A percentile compares a stretch with the other conserved stretches of the same genome.
These are phyloP conservation scores for Melanocharis versteri DNA, from an alignment of 2,113 vertebrate genomes.

Conservation along the genomic window DNA sequence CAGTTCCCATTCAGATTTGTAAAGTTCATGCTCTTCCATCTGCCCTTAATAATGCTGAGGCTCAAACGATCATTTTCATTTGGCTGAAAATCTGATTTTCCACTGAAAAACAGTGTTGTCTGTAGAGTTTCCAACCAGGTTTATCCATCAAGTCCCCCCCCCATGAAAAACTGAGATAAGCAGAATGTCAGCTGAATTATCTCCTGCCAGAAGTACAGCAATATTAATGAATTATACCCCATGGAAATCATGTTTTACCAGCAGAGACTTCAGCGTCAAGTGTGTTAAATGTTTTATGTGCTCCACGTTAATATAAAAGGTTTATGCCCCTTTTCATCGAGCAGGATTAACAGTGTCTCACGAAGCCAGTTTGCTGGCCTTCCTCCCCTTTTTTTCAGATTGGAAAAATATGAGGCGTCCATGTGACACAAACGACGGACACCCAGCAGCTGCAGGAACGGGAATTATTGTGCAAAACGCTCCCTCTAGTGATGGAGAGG, in stretches of 20 bases:
- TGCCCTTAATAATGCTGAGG: not conserved
- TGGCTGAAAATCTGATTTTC: not conserved
- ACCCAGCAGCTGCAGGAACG: not conserved
- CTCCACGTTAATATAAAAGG: not conserved
- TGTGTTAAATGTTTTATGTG: not conserved
- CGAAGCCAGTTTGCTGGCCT: not conserved
- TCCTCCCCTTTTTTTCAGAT: not conserved
- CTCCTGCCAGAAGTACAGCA: not conserved
- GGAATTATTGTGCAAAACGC: not conserved
- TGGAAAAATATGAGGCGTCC: slow-evolving; percentile 19
- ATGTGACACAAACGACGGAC: not conserved
- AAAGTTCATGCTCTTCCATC: not conserved
- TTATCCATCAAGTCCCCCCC: not conserved
- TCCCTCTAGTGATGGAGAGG: slow-evolving; percentile 40
- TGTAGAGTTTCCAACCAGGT: not conserved
- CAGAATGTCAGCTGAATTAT: not conserved
- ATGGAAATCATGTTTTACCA: not conserved
- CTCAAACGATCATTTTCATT: not conserved
- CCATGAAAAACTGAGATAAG: not conserved
- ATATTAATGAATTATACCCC: not conserved
- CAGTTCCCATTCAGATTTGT: not conserved
- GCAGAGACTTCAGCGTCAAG: not conserved
- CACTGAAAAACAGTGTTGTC: not conserved
- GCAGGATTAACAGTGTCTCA: not conserved
- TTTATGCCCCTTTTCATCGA: slow-evolving; percentile 14